Percentiles rank a stretch among this genome's conserved stretches.
Conservation (phyloP, 2,797 vertebrate genomes). For the Nyctibius grandis region DNA sequence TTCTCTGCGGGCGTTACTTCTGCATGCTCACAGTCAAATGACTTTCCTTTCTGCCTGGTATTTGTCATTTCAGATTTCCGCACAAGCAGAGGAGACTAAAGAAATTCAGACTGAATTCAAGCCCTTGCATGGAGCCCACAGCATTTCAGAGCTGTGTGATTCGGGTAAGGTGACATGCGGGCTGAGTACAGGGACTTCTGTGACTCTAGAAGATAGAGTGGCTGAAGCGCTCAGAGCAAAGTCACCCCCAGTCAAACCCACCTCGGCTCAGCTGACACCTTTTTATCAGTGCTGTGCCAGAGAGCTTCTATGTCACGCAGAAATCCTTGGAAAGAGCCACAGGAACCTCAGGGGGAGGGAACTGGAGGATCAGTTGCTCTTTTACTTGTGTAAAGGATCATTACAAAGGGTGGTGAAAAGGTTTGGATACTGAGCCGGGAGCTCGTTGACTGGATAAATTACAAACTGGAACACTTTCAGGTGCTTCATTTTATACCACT, state of each 20-base stretch:
- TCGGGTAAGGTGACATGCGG: neutral
- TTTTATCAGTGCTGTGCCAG: neutral
- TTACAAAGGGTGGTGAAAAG: neutral
- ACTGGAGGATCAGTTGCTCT: neutral
- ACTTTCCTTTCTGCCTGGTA: neutral
- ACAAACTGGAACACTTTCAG: neutral
- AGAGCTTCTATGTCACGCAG: neutral
- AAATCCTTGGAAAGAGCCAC: neutral
- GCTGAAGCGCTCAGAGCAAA: neutral
- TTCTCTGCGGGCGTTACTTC: neutral
- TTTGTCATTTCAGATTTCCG: neutral
- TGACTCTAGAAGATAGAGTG: neutral
- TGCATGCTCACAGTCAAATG: neutral
- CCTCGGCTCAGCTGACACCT: neutral
- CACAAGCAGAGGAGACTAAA: neutral
- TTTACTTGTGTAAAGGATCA: neutral
- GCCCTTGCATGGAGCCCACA: accelerated
- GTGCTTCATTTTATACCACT: neutral
- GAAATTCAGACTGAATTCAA: neutral
- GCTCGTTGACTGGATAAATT: neutral
- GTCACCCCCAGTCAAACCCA: constrained; percentile 29
- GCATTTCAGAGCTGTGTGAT: neutral
- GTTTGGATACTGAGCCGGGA: neutral
- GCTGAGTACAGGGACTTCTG: neutral
- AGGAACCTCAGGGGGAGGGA: neutral